A percentile compares a stretch with the other conserved stretches of the same genome.
Evolutionary conservation across 2,113 vertebrate species (phyloP).

Genomic region (Lethenteron reissneri): DNA sequence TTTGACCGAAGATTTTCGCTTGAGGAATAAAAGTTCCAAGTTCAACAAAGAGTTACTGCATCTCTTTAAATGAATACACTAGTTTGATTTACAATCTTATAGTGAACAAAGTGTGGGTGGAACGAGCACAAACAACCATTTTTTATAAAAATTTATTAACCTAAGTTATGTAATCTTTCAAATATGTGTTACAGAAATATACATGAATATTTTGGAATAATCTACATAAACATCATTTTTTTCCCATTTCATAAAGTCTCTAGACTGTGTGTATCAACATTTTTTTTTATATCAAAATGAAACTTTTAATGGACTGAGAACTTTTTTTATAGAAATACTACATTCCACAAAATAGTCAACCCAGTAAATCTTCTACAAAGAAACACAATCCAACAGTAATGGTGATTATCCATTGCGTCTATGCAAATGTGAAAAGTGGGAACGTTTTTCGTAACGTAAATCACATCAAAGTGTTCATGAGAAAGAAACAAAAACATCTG

Average conservation of each 20-base stretch:
- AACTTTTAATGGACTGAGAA: not conserved
- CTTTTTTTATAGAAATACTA: not conserved
- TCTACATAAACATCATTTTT: not conserved
- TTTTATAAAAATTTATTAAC: slow-evolving; percentile 1
- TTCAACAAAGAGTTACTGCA: no score
- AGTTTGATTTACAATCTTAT: no score
- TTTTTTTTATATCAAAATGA: slow-evolving; percentile 1
- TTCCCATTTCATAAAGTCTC: no score
- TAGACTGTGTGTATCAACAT: not conserved
- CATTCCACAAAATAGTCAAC: slow-evolving; percentile 6
- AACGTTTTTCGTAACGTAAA: not conserved
- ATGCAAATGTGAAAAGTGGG: not conserved
- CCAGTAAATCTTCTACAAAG: not conserved
- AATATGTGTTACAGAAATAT: slow-evolving; percentile 3
- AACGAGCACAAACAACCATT: no score
- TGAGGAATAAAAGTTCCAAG: no score
- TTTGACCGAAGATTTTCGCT: no score
- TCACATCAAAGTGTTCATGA: not conserved
- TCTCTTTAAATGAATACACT: no score
- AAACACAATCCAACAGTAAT: slow-evolving; percentile 2
- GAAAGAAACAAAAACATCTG: slow-evolving; percentile 1
- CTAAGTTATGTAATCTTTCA: slow-evolving; percentile 1
- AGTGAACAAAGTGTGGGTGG: no score
- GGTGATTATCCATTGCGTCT: not conserved
- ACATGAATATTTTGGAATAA: slow-evolving; percentile 2